Conservation (phyloP, 64 coral and sea anemone genomes). For the Stichodactyla helianthus region DNA sequence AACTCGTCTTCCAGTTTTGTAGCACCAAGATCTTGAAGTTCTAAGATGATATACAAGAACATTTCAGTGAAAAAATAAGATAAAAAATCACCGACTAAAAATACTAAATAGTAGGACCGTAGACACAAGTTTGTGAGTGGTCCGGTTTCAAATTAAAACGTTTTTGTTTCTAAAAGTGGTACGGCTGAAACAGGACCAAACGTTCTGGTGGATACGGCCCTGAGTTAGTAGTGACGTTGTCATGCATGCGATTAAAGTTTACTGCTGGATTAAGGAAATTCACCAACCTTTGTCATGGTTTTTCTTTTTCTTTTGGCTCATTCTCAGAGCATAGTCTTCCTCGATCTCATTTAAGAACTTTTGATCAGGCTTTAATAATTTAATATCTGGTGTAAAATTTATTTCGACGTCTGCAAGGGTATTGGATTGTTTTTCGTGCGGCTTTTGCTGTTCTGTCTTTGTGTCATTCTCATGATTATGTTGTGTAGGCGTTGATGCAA, state of each 20-base stretch:
- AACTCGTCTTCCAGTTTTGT: background rate
- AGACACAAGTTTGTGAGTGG: no score
- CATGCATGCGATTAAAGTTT: background rate
- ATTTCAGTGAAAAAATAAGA: background rate
- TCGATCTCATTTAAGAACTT: background rate
- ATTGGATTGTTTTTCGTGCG: background rate
- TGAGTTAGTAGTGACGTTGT: no score
- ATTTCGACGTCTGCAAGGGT: background rate
- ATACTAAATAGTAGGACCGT: no score
- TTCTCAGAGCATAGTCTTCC: background rate
- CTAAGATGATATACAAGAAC: background rate
- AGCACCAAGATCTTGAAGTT: background rate
- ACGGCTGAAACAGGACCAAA: no score
- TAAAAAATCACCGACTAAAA: background rate
- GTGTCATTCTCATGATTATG: background rate
- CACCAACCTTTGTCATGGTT: background rate
- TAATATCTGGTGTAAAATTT: background rate
- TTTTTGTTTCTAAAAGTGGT: no score
- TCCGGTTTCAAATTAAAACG: no score
- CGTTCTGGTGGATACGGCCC: no score
- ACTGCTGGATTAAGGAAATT: background rate
- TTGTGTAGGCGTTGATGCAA: background rate
- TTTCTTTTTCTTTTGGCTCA: background rate
- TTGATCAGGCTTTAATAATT: background rate
- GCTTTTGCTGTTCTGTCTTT: background rate